phyloP scores from a whole-genome alignment of 2,113 vertebrate species.

The Microcebus ravelobensis region DNA sequence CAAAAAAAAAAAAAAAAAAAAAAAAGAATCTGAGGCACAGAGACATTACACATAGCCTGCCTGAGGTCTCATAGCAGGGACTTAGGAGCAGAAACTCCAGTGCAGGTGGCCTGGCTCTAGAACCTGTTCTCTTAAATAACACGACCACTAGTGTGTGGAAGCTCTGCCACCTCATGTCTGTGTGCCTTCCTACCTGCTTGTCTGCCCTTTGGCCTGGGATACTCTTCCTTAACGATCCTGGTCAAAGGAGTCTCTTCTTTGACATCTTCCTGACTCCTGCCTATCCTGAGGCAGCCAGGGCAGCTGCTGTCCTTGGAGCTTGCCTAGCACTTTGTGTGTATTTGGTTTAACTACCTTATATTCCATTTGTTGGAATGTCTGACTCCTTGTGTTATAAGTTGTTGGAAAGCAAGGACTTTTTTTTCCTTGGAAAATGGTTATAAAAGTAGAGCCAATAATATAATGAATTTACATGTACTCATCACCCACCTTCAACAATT shows the following conservation, averaged over 20 bases:
- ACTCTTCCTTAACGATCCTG: background rate
- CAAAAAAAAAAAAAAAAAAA: too few species aligned
- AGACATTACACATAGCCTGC: background rate
- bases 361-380: background rate
- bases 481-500: background rate
- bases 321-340: background rate
- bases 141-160: accelerated
- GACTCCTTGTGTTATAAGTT: background rate
- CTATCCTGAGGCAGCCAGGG: background rate
- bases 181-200: accelerated
- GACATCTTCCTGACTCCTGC: background rate
- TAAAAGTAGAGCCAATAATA: background rate
- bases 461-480: background rate
- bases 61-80: background rate
- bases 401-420: background rate
- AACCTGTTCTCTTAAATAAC: background rate
- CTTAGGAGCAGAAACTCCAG: background rate
- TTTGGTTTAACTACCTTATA: background rate
- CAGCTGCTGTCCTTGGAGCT: background rate
- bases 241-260: background rate
- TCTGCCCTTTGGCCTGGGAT: background rate
- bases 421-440: background rate
- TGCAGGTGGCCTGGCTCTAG: background rate
- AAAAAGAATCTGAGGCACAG: too few species aligned
- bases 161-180: background rate